phyloP scores from a whole-genome alignment of 2,797 vertebrate species.

The Setipinna tenuifilis region DNA sequence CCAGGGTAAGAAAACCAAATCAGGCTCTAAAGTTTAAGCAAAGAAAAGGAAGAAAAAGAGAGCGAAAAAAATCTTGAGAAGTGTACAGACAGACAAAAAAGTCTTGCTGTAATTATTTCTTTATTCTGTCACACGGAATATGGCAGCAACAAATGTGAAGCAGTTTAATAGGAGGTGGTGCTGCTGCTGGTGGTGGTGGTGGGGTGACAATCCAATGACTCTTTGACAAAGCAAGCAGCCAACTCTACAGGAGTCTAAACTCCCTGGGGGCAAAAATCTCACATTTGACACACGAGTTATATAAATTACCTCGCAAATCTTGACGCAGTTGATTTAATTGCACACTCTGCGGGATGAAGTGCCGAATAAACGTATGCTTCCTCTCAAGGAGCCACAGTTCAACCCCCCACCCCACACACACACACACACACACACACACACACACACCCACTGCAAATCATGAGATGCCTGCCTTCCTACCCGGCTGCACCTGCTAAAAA shows the following conservation, averaged over 20 bases:
- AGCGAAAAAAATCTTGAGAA: neutral
- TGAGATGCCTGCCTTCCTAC: neutral
- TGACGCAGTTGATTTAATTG: conserved; percentile 39
- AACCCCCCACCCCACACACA: neutral
- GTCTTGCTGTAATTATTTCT: neutral
- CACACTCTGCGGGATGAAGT: conserved; percentile 11
- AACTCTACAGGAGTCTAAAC: neutral
- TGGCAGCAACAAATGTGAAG: neutral
- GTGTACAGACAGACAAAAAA: no score
- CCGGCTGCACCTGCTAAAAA: neutral
- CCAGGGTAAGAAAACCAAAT: conserved; percentile 15
- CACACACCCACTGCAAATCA: neutral
- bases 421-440: no score
- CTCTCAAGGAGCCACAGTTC: neutral
- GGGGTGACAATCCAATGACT: neutral
- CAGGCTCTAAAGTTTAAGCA: neutral
- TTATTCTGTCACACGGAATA: conserved; percentile 21
- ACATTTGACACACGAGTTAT: neutral
- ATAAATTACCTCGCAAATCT: conserved; percentile 16
- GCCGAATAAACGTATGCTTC: neutral
- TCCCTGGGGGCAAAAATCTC: neutral
- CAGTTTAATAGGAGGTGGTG: neutral
- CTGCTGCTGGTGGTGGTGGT: no score
- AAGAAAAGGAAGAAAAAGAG: neutral
- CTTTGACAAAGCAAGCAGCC: neutral